phyloP scores from a whole-genome alignment of 2,797 vertebrate genomes.

The Bryconaethiops microstoma region DNA sequence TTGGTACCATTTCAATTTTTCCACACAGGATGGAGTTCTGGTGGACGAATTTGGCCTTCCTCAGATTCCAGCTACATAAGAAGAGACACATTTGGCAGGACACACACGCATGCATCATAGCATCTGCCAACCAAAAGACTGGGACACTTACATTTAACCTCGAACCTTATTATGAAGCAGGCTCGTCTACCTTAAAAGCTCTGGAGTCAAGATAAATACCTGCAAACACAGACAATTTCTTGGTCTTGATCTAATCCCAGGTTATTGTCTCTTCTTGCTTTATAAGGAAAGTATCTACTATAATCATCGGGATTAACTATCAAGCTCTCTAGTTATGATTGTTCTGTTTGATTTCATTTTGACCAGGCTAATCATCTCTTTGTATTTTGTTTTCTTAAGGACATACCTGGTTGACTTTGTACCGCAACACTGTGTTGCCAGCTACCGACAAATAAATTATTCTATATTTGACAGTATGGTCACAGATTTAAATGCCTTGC shows the following conservation, averaged over 20 bases:
- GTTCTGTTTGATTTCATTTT: slow-evolving; percentile 41
- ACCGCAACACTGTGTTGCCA: slow-evolving; percentile 64
- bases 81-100: slow-evolving; percentile 47
- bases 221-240: slow-evolving; percentile 62
- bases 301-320: slow-evolving; percentile 32
- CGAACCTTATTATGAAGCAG: slow-evolving; percentile 43
- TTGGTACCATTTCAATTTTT: slow-evolving; percentile 15
- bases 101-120: not conserved
- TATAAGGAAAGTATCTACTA: slow-evolving; percentile 47
- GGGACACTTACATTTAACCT: slow-evolving; percentile 32
- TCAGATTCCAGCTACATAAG: slow-evolving; percentile 95
- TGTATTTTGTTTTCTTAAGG: slow-evolving; percentile 59
- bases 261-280: slow-evolving; percentile 62
- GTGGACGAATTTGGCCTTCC: slow-evolving; percentile 98
- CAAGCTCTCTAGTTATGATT: slow-evolving; percentile 20
- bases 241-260: slow-evolving; percentile 44
- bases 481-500: not conserved
- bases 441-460: slow-evolving; percentile 71
- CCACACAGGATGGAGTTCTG: slow-evolving; percentile 89
- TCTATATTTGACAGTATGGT: slow-evolving; percentile 74
- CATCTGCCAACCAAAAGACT: slow-evolving; percentile 29
- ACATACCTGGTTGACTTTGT: slow-evolving; percentile 73
- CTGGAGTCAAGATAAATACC: slow-evolving; percentile 26
- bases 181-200: slow-evolving; percentile 26
- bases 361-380: slow-evolving; percentile 53